These are phyloP conservation scores for Euproctis similis DNA, from an alignment of 2,888 invertebrate species.

Conservation along the genomic window DNA sequence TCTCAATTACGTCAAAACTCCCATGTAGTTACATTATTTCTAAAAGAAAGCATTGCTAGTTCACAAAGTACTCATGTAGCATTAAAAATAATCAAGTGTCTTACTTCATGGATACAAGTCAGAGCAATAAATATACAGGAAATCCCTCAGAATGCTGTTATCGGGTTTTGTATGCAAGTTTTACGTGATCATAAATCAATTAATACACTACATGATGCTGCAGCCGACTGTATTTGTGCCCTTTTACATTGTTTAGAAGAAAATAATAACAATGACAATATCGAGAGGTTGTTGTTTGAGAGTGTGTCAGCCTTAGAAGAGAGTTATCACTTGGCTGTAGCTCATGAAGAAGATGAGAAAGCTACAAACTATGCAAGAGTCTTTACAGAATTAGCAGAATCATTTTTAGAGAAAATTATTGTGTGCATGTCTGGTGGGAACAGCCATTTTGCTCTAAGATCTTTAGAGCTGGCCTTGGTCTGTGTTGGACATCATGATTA, in stretches of 20 bases:
- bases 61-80: constrained; percentile 81
- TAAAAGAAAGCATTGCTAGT: constrained; percentile 84
- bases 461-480: constrained; percentile 90
- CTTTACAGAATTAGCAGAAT: constrained; percentile 95
- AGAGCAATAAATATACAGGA: constrained; percentile 86
- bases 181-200: constrained; percentile 77
- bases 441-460: constrained; percentile 86
- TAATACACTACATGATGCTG: constrained; percentile 87
- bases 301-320: constrained; percentile 87
- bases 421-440: constrained; percentile 75
- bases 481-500: constrained; percentile 98
- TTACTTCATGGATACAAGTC: constrained; percentile 93
- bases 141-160: constrained; percentile 82
- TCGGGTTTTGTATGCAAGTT: constrained; percentile 83
- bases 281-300: constrained; percentile 88
- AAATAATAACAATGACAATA: constrained; percentile 80
- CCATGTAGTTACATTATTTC: constrained; percentile 84
- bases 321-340: constrained; percentile 92
- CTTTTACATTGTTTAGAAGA: constrained; percentile 89
- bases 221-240: constrained; percentile 92
- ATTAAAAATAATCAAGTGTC: constrained; percentile 86
- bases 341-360: constrained; percentile 95
- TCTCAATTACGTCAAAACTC: constrained; percentile 86
- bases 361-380: constrained; percentile 95
- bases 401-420: constrained; percentile 90